phyloP scores from a whole-genome alignment of 2,888 invertebrate genomes.

The Dichetophora obliterata region DNA sequence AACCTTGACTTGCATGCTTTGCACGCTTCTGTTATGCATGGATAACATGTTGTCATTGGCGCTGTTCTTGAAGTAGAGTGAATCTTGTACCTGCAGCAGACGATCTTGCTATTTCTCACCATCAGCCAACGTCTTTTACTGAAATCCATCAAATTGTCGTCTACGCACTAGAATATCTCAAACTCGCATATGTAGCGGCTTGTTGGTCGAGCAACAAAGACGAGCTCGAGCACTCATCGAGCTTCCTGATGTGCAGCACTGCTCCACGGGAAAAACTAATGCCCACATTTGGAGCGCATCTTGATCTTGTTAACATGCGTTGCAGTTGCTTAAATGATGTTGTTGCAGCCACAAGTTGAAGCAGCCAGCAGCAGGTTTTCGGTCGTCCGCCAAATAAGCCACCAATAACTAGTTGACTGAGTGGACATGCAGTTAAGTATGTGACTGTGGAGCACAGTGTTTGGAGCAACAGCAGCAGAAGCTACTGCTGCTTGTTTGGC shows the following conservation, averaged over 20 bases:
- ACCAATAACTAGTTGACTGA: background rate
- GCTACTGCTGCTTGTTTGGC: background rate
- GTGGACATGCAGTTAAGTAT: background rate
- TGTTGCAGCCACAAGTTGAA: conserved; percentile 11
- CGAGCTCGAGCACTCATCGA: too few relatives aligned
- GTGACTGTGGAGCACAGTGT: background rate
- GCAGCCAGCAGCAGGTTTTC: conserved; percentile 11
- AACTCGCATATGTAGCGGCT: too few relatives aligned
- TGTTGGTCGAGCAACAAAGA: too few relatives aligned
- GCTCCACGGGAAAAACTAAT: conserved; percentile 1
- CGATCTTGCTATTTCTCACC: background rate
- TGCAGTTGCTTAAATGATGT: conserved; percentile 38
- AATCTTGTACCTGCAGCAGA: too few relatives aligned
- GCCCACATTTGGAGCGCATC: conserved; percentile 35
- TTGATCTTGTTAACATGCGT: conserved; percentile 40
- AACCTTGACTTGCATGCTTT: conserved; percentile 10
- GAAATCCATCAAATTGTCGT: too few relatives aligned
- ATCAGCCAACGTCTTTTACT: background rate
- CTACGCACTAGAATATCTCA: too few relatives aligned
- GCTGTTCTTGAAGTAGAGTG: background rate
- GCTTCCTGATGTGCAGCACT: too few relatives aligned
- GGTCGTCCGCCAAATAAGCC: conserved; percentile 29
- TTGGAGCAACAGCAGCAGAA: background rate
- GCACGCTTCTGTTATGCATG: conserved; percentile 7
- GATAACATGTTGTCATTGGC: background rate